A percentile compares a stretch with the other conserved stretches of the same genome.
phyloP scores from a whole-genome alignment of 2,113 vertebrate species.

The Piliocolobus tephrosceles region DNA sequence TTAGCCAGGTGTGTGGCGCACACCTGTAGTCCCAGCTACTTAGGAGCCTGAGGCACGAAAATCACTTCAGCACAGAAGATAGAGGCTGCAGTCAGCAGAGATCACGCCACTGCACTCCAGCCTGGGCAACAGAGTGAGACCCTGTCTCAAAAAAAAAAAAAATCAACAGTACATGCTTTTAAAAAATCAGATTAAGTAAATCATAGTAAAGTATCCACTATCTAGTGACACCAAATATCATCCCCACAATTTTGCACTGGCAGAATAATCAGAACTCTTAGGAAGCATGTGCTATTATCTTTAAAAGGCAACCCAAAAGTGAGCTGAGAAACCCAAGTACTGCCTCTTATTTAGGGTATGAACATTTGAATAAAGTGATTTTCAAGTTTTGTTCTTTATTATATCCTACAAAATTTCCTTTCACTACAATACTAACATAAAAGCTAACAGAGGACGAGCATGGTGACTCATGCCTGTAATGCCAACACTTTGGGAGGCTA shows the following conservation, averaged over 20 bases:
- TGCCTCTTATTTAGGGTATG: not conserved
- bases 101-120: too few relatives aligned
- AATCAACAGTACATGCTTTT: not conserved
- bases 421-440: not conserved
- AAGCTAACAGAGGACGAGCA: not conserved
- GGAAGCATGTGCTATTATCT: not conserved
- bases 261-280: not conserved
- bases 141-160: too few relatives aligned
- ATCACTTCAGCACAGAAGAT: too few relatives aligned
- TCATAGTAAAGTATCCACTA: not conserved
- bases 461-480: too few relatives aligned
- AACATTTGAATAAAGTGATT: not conserved
- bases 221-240: not conserved
- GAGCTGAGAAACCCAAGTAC: not conserved
- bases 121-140: too few relatives aligned
- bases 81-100: too few relatives aligned
- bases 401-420: not conserved
- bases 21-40: too few relatives aligned
- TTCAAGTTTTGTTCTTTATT: not conserved
- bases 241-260: not conserved
- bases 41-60: too few relatives aligned
- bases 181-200: not conserved
- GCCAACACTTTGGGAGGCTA: too few relatives aligned
- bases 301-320: not conserved
- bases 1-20: too few relatives aligned